Conservation (phyloP, 2,113 vertebrate species). For the Stigmatopora nigra region DNA sequence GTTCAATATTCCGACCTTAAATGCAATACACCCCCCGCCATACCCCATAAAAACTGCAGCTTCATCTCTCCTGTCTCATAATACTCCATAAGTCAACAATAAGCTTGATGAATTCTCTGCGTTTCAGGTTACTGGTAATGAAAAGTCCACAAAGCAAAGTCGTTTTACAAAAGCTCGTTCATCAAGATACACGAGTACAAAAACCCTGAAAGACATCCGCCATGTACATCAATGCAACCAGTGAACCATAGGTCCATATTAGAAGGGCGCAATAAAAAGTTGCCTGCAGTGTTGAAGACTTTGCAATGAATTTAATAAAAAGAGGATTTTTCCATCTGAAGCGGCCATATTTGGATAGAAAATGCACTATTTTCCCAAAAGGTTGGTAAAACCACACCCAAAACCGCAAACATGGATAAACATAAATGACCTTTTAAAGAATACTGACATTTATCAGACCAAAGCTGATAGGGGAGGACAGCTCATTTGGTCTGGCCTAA, state of each 20-base stretch:
- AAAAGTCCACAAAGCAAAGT: conserved; percentile 28
- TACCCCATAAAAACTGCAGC: background rate
- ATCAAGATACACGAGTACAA: conserved; percentile 20
- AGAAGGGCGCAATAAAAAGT: background rate
- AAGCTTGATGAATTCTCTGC: conserved; percentile 37
- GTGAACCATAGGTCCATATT: conserved; percentile 4
- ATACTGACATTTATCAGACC: conserved; percentile 58
- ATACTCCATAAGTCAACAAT: conserved; percentile 55
- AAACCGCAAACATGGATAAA: conserved; percentile 25
- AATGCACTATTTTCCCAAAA: conserved; percentile 4
- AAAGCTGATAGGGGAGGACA: conserved; percentile 38
- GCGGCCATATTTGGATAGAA: conserved; percentile 3
- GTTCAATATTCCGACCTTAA: conserved; percentile 9
- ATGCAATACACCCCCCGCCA: background rate
- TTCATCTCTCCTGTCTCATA: conserved; percentile 38
- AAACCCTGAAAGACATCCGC: conserved; percentile 7
- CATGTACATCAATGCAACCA: conserved; percentile 22
- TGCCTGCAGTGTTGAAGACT: conserved; percentile 17
- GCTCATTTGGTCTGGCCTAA: conserved; percentile 54
- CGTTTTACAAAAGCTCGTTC: conserved; percentile 19
- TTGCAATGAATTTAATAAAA: conserved; percentile 25
- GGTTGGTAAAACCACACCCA: conserved; percentile 12
- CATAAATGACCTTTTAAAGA: conserved; percentile 61
- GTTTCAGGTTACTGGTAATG: conserved; percentile 35
- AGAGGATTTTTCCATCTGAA: conserved; percentile 12